Base-by-base conservation (phyloP, 2,113 vertebrate species). In the Rhineura floridana region DNA sequence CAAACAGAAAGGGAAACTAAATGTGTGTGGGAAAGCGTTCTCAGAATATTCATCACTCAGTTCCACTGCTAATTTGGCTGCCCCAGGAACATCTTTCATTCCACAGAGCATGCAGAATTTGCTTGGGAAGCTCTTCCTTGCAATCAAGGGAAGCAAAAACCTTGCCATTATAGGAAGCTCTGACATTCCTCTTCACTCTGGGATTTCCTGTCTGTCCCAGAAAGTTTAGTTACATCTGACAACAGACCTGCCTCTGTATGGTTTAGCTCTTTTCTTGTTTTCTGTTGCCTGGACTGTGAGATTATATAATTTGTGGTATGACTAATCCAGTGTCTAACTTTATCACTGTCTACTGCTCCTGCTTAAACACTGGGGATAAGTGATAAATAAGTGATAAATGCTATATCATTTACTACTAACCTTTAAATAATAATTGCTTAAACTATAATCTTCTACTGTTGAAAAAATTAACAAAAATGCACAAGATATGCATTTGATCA, bases 331-430 rank as follows among this genome's bases (percentile, higher is more conserved):
- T 0, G 0, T 0, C 23, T 75, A 85, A 72, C 76, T 59, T 1
- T 17, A 9, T 63, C 70, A 62, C 84, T 63, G 42, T 28, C 42
- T 23, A 12, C 0, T 36, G 28, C 21, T 84, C 0, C 33, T 86
- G 4, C 6, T 76, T 88, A 87, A 72, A 8, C 65, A 50, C 33
- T 92, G 76, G n/a, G 65, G 79, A 87, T n/a, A n/a, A n/a, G n/a
- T n/a, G n/a, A n/a, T n/a, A n/a, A n/a, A n/a, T 0, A 62, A 86
- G 44, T 30, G 10, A 33, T 84, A 52, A 39, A 44, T 0, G 1
- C 1, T 25, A 0, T 7, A 6, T 23, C 82, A 84, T 81, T 59
- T 73, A 88, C 63, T 69, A 87, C 55, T 90, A 39, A 73, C 76
- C 12, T 80, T 78, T 70, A 73, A 86, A 72, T 2, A 69, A 10